Base-by-base conservation (phyloP, 2,113 vertebrate species). In the Sclerurus mexicanus region DNA sequence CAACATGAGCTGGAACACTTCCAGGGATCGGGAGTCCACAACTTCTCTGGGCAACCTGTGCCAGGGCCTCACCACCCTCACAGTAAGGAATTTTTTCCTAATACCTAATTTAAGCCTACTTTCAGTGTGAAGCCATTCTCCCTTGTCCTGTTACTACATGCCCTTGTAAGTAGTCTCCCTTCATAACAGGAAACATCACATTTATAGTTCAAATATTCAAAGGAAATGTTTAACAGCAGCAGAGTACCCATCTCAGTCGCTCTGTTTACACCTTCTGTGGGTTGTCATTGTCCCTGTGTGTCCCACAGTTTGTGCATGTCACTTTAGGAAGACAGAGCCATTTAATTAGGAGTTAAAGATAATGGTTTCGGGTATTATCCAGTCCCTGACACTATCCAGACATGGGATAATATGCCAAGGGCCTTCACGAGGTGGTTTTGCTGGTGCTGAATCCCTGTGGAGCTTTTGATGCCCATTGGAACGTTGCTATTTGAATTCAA, bases 221-320 rank as follows among this genome's bases (percentile, higher is more conserved):
- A 67, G 35, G 31, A 78, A 35, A n/a, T 7, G 9, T 50, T 71
- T 46, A 74, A n/a, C 19, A 73, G 50, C 47, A 67, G 3, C 13
- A 23, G 1, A 7, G 15, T 63, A 19, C 27, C 35, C 33, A 17
- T 39, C 39, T 50, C 58, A 21, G 21, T 33, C 0, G 0, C 35
- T 20, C 14, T 4, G 2, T 85, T 50, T 35, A 28, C 12, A 22
- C 22, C 28, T 60, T 58, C 15, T 50, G 21, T 10, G 20, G 11
- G 79, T 93, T 83, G 49, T 60, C 17, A 21, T 28, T 0, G 0
- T 79, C 44, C 14, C 47, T 80, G 12, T 14, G 8, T 35, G 23
- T 67, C 23, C 13, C 28, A 10, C 20, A 22, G 25, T 44, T 66
- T 10, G 18, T 42, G 44, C 23, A 59, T 44, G 27, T 56, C 22